These are phyloP conservation scores for Hoplodrina ambigua DNA, from an alignment of 2,888 invertebrate genomes.

Conservation along the genomic window DNA sequence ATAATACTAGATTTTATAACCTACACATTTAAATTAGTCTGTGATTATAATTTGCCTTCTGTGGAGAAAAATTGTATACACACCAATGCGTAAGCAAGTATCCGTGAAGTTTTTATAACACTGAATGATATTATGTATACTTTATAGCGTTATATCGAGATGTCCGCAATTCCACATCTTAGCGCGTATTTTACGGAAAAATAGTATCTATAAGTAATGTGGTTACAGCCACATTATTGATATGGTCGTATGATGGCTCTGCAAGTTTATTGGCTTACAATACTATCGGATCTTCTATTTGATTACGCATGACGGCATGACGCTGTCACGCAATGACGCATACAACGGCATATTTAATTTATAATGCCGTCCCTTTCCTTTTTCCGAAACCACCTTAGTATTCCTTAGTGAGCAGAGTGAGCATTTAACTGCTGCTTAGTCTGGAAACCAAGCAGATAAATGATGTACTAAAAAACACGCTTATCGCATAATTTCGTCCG, in stretches of 20 bases:
- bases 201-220: not conserved
- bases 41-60: not conserved
- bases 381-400: conserved; percentile 37
- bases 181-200: not conserved
- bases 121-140: not conserved
- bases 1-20: not conserved
- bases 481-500: conserved; percentile 27
- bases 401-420: conserved; percentile 30
- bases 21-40: not conserved
- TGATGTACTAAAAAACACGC: conserved; percentile 23
- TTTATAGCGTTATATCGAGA: not conserved
- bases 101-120: conserved; percentile 10
- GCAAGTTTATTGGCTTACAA: conserved; percentile 47
- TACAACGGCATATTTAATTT: conserved; percentile 58
- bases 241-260: conserved; percentile 24
- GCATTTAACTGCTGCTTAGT: not conserved
- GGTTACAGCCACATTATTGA: conserved; percentile 20
- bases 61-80: not conserved
- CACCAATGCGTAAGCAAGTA: not conserved
- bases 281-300: conserved; percentile 34
- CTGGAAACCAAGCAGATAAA: conserved; percentile 36
- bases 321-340: conserved; percentile 45
- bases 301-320: conserved; percentile 34
- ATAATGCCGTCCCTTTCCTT: conserved; percentile 63
- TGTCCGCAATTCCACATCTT: not conserved